Percentiles rank a stretch among this genome's conserved stretches.
Conservation (phyloP, 2,113 vertebrate genomes). For the Muntiacus muntjak region DNA sequence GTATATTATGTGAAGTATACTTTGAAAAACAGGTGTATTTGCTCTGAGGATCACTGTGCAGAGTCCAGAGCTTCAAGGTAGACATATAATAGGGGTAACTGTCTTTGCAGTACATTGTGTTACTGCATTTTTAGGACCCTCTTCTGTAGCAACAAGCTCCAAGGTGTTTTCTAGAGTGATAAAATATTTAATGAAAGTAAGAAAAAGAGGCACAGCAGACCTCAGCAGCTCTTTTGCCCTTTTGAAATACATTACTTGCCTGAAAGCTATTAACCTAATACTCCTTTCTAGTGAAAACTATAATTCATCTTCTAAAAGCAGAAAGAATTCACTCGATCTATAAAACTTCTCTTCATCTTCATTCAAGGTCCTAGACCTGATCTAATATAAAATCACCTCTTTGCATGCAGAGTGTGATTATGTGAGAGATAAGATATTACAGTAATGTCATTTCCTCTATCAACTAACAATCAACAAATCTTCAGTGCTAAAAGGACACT, state of each 20-base stretch:
- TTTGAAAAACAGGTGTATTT: background rate
- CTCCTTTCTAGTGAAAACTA: slow-evolving; percentile 68
- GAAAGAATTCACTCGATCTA: slow-evolving; percentile 36
- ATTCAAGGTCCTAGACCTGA: slow-evolving; percentile 27
- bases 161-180: slow-evolving; percentile 71
- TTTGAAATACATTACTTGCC: slow-evolving; percentile 68
- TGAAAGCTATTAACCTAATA: slow-evolving; percentile 73
- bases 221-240: slow-evolving; percentile 58
- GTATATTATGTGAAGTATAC: background rate
- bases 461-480: slow-evolving; percentile 60
- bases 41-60: background rate
- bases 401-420: background rate
- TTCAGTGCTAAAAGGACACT: slow-evolving; percentile 12
- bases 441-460: slow-evolving; percentile 10
- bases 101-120: background rate
- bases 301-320: slow-evolving; percentile 68
- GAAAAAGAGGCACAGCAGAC: slow-evolving; percentile 72
- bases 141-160: slow-evolving; percentile 58
- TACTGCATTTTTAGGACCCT: slow-evolving; percentile 49
- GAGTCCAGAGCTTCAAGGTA: background rate
- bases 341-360: slow-evolving; percentile 46
- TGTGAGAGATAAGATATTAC: background rate
- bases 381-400: background rate
- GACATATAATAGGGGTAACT: background rate
- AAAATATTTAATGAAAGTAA: slow-evolving; percentile 79